Evolutionary conservation across 2,888 invertebrate species (phyloP), one percentile per base, ranked within the genome.

Genomic region (Spilarctia lutea): DNA sequence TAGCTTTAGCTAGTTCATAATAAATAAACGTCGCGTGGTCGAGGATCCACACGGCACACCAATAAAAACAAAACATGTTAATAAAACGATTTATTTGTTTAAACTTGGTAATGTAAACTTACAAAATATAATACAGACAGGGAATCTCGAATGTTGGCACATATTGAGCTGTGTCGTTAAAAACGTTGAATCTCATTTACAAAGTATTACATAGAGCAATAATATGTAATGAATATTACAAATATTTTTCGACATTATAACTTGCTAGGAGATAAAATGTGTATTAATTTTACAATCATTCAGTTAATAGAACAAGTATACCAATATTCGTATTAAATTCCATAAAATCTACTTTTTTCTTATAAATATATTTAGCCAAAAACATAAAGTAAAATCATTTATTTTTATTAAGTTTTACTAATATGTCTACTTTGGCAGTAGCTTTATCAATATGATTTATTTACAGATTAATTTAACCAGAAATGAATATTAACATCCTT

Each of bases 61-160:
- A 77, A 79, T 77, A 83, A 86, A 77, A 86, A 83, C 84, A 79
- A 52, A 45, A 33, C 24, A 69, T 75, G 65, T 88, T 89, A 91
- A 82, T 91, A 90, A 93, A 94, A 91, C 89, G 87, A 89, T 91
- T 92, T 91, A 92, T 90, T 91, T 83, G 88, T 91, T 92, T 88
- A 89, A 91, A 91, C 87, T 90, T 87, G 89, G 89, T 89, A 90
- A 90, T 89, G 91, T 91, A 91, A 92, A 93, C 90, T 94, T 93
- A 93, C 89, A 93, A 93, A 94, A 92, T 92, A 91, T 91, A 85
- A 83, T 91, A 91, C 90, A 90, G 86, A 88, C 83, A 87, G 82
- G 86, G 84, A 87, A 89, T 84, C 70, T 48, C 81, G 82, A 83
- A 86, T 87, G 76, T 86, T 93, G 92, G 91, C 93, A 92, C 90